phyloP scores from a whole-genome alignment of 2,888 invertebrate species.

The Acrobasis suavella region DNA sequence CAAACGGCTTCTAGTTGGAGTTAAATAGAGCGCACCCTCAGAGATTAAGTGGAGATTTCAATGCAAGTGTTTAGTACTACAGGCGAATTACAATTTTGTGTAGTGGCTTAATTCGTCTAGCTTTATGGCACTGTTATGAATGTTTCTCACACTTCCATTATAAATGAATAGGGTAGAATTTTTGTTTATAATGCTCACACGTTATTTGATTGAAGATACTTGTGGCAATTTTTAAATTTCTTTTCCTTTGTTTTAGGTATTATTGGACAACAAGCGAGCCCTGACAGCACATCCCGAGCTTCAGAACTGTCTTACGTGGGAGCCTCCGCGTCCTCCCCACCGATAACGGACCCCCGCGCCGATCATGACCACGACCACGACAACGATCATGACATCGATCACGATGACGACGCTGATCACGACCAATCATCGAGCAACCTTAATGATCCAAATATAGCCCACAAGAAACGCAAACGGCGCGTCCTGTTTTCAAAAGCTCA shows the following conservation, averaged over 20 bases:
- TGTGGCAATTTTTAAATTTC: not conserved
- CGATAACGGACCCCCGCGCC: constrained; percentile 56
- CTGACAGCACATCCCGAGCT: constrained; percentile 94
- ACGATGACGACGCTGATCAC: constrained; percentile 82
- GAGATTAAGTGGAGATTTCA: constrained; percentile 67
- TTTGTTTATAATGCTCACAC: not conserved
- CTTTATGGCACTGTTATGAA: constrained; percentile 14
- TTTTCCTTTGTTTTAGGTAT: constrained; percentile 61
- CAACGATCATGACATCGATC: constrained; percentile 81
- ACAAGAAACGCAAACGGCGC: constrained; percentile 96
- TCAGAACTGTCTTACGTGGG: constrained; percentile 86
- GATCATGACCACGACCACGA: constrained; percentile 61
- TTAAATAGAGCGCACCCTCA: constrained; percentile 67
- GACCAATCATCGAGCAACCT: constrained; percentile 62
- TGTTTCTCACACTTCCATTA: constrained; percentile 25
- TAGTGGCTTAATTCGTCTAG: constrained; percentile 38
- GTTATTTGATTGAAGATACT: not conserved
- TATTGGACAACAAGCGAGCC: constrained; percentile 88
- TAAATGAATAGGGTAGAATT: not conserved
- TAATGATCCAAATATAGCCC: constrained; percentile 77
- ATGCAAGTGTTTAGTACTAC: constrained; percentile 56
- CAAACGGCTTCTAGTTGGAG: constrained; percentile 52
- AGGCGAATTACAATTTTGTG: constrained; percentile 42
- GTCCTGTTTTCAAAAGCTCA: constrained; percentile 99
- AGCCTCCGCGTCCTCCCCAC: constrained; percentile 64